Percentiles rank a stretch among this genome's conserved stretches.
phyloP scores from a whole-genome alignment of 1,140 invertebrate species.

The Bombus pascuorum region DNA sequence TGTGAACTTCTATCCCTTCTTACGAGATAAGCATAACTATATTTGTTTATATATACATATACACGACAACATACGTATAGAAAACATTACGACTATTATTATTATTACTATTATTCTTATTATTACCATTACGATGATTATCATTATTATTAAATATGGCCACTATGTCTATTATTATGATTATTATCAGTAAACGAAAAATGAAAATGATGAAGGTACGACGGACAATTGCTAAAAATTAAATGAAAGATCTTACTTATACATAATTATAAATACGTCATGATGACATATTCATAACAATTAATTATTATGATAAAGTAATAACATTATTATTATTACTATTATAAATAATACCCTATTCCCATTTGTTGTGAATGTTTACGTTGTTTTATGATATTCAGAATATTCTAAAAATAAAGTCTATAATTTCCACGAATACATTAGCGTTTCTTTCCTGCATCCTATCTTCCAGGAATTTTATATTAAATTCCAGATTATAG shows the following conservation, averaged over 20 bases:
- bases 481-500: not conserved
- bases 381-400: conserved; percentile 77
- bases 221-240: conserved; percentile 63
- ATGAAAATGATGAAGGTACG: conserved; percentile 44
- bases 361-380: conserved; percentile 77
- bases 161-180: conserved; percentile 55
- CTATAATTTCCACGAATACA: conserved; percentile 73
- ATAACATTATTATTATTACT: conserved; percentile 74
- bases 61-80: conserved; percentile 41
- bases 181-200: conserved; percentile 53
- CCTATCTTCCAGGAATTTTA: not conserved
- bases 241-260: conserved; percentile 70
- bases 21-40: conserved; percentile 61
- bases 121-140: conserved; percentile 19
- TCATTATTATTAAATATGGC: conserved; percentile 18
- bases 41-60: conserved; percentile 60
- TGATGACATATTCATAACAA: conserved; percentile 68
- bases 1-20: conserved; percentile 63
- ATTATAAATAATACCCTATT: conserved; percentile 71
- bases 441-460: not conserved
- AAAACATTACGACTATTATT: conserved; percentile 55
- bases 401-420: conserved; percentile 77
- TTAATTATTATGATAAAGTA: conserved; percentile 73
- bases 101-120: conserved; percentile 55
- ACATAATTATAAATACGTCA: conserved; percentile 72